Percentiles rank a stretch among this genome's conserved stretches.
Conservation (phyloP, 1,140 invertebrate genomes). For the Ptiloglossa arizonensis region DNA sequence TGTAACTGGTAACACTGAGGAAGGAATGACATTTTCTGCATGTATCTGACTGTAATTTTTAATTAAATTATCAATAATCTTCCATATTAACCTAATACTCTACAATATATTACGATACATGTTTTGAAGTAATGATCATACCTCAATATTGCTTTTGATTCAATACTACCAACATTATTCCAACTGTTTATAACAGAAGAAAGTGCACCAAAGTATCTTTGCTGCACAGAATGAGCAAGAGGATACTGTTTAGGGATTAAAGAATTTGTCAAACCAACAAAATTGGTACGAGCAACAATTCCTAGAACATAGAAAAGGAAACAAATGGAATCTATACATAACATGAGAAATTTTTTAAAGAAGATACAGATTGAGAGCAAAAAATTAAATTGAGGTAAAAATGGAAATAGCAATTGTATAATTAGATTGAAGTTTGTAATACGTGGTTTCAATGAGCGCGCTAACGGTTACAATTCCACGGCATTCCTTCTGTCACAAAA, state of each 20-base stretch:
- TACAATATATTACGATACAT: not conserved
- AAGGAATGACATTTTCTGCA: constrained; percentile 10
- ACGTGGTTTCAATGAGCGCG: constrained; percentile 37
- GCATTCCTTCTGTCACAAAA: constrained; percentile 24
- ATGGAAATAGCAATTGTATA: too few relatives aligned
- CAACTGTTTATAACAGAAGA: constrained; percentile 35
- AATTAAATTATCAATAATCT: not conserved
- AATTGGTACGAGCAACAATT: constrained; percentile 10
- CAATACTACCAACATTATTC: not conserved
- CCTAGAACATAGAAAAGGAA: constrained; percentile 33
- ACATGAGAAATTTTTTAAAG: not conserved
- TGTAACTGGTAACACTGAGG: not conserved
- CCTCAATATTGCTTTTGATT: constrained; percentile 20
- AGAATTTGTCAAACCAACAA: not conserved
- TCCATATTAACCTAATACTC: constrained; percentile 3
- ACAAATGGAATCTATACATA: not conserved
- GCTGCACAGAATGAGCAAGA: not conserved
- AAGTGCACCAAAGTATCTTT: constrained; percentile 40
- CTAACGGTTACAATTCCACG: constrained; percentile 30
- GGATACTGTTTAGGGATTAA: constrained; percentile 7
- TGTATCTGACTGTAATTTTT: constrained; percentile 1
- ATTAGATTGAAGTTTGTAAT: not conserved
- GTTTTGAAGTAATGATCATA: constrained; percentile 3
- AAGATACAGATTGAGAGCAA: not conserved
- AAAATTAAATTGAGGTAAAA: constrained; percentile 9